Evolutionary conservation across 2,797 vertebrate species (phyloP).

Genomic region (Hydrolagus colliei): DNA sequence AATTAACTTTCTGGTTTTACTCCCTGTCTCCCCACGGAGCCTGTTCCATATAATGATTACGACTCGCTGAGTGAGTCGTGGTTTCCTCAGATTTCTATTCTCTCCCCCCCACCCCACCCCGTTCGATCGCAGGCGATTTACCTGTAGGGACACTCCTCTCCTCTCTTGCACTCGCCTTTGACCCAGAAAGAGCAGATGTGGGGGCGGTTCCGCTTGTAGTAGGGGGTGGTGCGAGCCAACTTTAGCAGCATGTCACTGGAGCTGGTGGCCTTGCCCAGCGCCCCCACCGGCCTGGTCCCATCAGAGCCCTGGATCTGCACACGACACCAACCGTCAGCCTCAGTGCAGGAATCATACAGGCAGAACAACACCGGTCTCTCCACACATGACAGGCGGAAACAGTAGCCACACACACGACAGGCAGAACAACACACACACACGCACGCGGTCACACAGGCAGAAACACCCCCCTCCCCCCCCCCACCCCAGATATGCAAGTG

Average conservation of each 20-base stretch:
- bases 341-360: too few relatives aligned
- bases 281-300: conserved; percentile 80
- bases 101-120: too few relatives aligned
- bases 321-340: conserved; percentile 16
- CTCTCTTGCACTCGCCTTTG: conserved; percentile 96
- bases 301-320: conserved; percentile 84
- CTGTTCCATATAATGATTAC: too few relatives aligned
- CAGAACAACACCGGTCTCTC: too few relatives aligned
- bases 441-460: not conserved
- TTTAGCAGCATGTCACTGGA: conserved; percentile 96
- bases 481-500: not conserved
- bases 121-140: conserved; percentile 40
- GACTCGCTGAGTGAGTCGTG: too few relatives aligned
- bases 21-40: too few relatives aligned
- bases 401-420: not conserved
- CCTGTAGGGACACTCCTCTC: conserved; percentile 97
- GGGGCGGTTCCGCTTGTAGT: conserved; percentile 95
- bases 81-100: too few relatives aligned
- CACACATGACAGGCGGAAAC: not conserved
- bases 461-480: not conserved
- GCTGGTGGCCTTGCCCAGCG: conserved; percentile 83
- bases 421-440: not conserved
- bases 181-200: conserved; percentile 99
- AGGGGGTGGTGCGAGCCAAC: conserved; percentile 89
- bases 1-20: too few relatives aligned